Evolutionary conservation across 2,888 invertebrate genomes (phyloP).

Genomic region (Phlogophora meticulosa): DNA sequence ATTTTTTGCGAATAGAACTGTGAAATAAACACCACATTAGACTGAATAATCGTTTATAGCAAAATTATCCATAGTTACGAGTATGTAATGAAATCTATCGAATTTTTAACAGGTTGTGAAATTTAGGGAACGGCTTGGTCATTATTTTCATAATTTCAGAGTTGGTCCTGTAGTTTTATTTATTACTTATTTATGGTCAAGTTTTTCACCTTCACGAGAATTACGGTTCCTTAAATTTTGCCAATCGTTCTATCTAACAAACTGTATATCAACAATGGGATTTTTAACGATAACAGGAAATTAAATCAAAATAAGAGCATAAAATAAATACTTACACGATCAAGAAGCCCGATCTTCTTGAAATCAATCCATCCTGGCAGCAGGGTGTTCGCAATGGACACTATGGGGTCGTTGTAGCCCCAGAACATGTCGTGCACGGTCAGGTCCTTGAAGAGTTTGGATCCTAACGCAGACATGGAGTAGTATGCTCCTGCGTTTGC

Average conservation of each 20-base stretch:
- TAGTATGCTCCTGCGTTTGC: slow-evolving; percentile 93
- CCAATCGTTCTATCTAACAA: too few relatives aligned
- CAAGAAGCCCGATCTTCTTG: slow-evolving; percentile 95
- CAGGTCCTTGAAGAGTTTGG: slow-evolving; percentile 93
- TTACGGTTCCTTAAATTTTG: too few relatives aligned
- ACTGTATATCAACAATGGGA: too few relatives aligned
- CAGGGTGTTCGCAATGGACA: slow-evolving; percentile 93
- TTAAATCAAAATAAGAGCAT: neutral
- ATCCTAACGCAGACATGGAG: slow-evolving; percentile 91
- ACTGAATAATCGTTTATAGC: neutral
- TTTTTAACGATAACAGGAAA: too few relatives aligned
- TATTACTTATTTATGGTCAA: too few relatives aligned
- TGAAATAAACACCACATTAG: slow-evolving; percentile 23
- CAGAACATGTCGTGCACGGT: slow-evolving; percentile 94
- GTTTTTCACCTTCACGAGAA: too few relatives aligned
- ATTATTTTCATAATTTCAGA: too few relatives aligned
- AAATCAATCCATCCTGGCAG: slow-evolving; percentile 96
- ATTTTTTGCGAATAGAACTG: slow-evolving; percentile 83
- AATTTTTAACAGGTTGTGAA: too few relatives aligned
- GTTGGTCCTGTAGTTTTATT: too few relatives aligned
- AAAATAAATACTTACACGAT: slow-evolving; percentile 92
- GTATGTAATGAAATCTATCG: too few relatives aligned
- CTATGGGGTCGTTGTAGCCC: slow-evolving; percentile 95
- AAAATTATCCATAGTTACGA: neutral
- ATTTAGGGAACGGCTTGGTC: too few relatives aligned